Conservation (phyloP, 2,888 invertebrate genomes). For the Ellobium chinense region DNA sequence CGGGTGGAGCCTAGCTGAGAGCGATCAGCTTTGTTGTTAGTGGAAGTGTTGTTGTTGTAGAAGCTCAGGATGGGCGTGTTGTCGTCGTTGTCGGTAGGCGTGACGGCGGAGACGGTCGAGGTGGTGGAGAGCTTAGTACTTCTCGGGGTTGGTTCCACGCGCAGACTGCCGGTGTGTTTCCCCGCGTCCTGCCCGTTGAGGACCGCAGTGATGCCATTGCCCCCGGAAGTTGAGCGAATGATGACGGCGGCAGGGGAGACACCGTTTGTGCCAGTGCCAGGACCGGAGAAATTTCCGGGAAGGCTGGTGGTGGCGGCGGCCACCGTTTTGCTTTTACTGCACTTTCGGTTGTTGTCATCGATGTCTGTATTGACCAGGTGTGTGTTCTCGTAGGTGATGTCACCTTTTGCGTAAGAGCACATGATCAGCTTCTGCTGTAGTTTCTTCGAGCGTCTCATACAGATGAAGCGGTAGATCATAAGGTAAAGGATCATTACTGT, state of each 20-base stretch:
- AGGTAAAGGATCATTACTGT: constrained; percentile 75
- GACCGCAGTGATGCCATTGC: neutral
- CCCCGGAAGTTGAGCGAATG: neutral
- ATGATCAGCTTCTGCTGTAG: constrained; percentile 52
- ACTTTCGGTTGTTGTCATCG: neutral
- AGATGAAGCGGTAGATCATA: constrained; percentile 74
- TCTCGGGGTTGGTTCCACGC: neutral
- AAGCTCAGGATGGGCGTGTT: constrained; percentile 31
- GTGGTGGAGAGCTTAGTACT: neutral
- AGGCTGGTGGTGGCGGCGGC: neutral
- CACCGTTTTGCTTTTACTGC: constrained; percentile 3
- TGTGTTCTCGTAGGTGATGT: constrained; percentile 42
- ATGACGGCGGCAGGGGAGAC: neutral
- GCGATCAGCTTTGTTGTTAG: constrained; percentile 28
- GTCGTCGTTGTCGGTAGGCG: constrained; percentile 20
- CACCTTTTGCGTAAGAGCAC: constrained; percentile 53
- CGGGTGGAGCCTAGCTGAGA: neutral
- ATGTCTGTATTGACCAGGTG: neutral
- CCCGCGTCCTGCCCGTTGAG: neutral
- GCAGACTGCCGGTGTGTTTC: neutral
- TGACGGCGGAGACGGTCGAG: neutral
- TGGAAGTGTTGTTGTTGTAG: constrained; percentile 30
- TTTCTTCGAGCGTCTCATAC: constrained; percentile 55
- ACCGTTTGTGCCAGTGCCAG: neutral
- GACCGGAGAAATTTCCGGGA: neutral